Evolutionary conservation across 2,888 invertebrate species (phyloP), one percentile per base, ranked within the genome.

Genomic region (Euclidia mi): DNA sequence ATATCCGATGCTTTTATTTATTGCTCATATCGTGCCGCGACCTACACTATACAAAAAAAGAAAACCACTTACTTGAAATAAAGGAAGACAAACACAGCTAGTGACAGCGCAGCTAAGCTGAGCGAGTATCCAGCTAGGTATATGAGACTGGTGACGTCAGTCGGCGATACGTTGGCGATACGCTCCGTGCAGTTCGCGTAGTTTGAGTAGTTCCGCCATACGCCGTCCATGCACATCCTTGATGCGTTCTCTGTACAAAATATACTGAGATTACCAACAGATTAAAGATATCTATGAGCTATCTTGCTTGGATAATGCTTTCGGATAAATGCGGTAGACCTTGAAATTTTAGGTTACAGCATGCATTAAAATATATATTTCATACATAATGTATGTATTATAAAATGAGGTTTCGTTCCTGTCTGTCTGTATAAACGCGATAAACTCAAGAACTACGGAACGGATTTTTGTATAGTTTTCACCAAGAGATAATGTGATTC

Each of bases 121-220:
- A 98, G 94, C 52, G 96, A 96, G 92, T 98, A 98, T 28, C 98
- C 98, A 65, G 96, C 95, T 82, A 97, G 96, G 93, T 98, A 98
- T 71, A 98, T 96, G 75, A 96, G 96, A 52, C 97, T 96, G 57
- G 97, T 96, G 69, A 97, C 95, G 82, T 97, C 97, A 65, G 95
- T 95, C 41, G 95, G 95, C 34, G 95, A 93, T 31, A 94, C 90
- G 67, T 87, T 89, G 31, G 94, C 90, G 42, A 92, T 90, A 35
- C 95, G 94, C 65, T 97, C 95, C 47, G 96, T 96, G 87, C 98
- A 98, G 78, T 95, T 95, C 51, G 95, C 95, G 88, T 98, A 98
- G 91, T 97, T 95, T 2, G 97, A 96, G 77, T 96, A 96, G 84
- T 96, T 96, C 56, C 96, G 96, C 99, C 99, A 99, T 3, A 96